Base-by-base conservation (phyloP, 2,888 invertebrate species). In the Sphaerophoria taeniata region DNA sequence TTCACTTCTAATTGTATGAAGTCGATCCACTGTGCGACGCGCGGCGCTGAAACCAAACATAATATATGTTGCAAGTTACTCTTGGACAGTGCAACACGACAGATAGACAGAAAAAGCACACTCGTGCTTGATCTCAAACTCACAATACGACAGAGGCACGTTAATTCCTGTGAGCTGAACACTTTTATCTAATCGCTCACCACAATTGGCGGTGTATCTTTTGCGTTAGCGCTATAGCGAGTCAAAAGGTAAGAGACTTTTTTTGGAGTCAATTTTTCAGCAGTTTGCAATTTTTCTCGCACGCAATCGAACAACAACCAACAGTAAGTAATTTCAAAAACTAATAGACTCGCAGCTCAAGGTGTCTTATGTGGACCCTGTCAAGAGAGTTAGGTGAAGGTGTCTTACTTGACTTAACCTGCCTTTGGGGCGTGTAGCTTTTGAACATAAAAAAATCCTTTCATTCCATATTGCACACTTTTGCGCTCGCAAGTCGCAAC, bases 21-120 rank as follows among this genome's bases (percentile, higher is more conserved):
- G n/a, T n/a, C n/a, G n/a, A n/a, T n/a, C n/a, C n/a, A n/a, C n/a
- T n/a, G n/a, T n/a, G n/a, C 9, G 36, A 53, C 65, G 74, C 70
- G 65, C 77, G 71, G 58, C 56, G 75, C 31, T 33, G 33, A 24
- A 47, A 31, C 31, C 53, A 34, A 67, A 79, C 56, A 74, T 53
- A 51, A 47, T 34, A 24, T 24, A 24, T 67, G 45, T 74, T 75
- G 79, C 70, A 83, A 39, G 76, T 63, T 67, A 74, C 58, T 79
- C 74, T 69, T 79, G 75, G 75, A 75, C 80, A 79, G 65, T 58
- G 56, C 36, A 60, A 67, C 80, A 80, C 75, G 63, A 78, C 72
- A 72, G 51, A 76, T 61, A 76, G 58, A 53, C 73, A 58, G 43
- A 69, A 69, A 71, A 43, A 63, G 49, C 74, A 71, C 73, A 79